phyloP scores from a whole-genome alignment of 1,140 invertebrate genomes.

The Magallana angulata region DNA sequence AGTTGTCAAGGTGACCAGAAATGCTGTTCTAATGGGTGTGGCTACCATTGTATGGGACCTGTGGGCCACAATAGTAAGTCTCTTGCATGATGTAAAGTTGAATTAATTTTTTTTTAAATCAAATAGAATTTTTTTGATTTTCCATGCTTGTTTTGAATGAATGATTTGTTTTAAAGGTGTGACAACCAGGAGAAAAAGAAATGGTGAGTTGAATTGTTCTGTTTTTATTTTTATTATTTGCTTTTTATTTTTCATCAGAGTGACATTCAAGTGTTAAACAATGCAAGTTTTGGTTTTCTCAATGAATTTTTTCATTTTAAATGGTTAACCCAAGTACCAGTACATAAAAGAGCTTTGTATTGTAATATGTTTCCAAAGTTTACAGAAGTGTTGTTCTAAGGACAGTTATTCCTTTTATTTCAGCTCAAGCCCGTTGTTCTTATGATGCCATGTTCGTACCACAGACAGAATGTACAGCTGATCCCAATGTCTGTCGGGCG shows the following conservation, averaged over 20 bases:
- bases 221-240: too few species aligned
- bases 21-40: slow-evolving; percentile 46
- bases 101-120: too few species aligned
- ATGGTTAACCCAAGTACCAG: too few species aligned
- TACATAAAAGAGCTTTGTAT: too few species aligned
- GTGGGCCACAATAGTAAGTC: slow-evolving; percentile 7
- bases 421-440: not conserved
- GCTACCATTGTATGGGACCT: slow-evolving; percentile 40
- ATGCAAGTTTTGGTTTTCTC: too few species aligned
- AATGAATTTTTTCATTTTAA: too few species aligned
- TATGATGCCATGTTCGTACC: slow-evolving; percentile 14
- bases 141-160: too few species aligned
- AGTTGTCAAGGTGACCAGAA: slow-evolving; percentile 36
- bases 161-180: slow-evolving; percentile 9
- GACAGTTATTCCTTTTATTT: not conserved
- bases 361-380: too few species aligned
- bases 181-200: slow-evolving; percentile 12
- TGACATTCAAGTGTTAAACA: too few species aligned
- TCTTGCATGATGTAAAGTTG: not conserved
- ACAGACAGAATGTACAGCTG: not conserved
- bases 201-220: not conserved
- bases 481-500: not conserved
- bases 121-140: too few species aligned
- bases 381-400: too few species aligned
- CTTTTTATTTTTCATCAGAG: too few species aligned